phyloP scores from a whole-genome alignment of 1,140 invertebrate genomes.

The Pogonus chalceus region DNA sequence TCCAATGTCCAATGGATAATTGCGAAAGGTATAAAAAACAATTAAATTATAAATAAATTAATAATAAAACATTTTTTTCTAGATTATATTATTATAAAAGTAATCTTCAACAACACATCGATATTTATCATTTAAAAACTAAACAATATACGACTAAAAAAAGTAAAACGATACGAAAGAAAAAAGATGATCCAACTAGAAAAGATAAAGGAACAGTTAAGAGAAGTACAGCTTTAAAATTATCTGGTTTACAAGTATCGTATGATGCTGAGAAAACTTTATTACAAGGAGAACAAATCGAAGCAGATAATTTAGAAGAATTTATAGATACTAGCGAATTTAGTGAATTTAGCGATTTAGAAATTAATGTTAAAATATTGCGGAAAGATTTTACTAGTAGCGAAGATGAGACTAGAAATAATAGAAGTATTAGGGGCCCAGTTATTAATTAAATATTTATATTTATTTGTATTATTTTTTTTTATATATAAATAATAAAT shows the following conservation, averaged over 20 bases:
- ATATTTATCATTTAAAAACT: conserved; percentile 14
- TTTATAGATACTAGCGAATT: neutral
- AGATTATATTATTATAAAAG: conserved; percentile 18
- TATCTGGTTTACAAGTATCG: conserved; percentile 10
- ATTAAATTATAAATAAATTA: neutral
- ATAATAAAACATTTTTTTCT: neutral
- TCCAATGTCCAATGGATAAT: conserved; percentile 34
- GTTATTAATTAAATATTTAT: no score
- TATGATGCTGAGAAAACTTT: neutral
- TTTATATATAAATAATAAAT: no score
- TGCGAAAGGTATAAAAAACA: conserved; percentile 32
- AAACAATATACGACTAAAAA: conserved; percentile 12
- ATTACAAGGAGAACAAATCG: neutral
- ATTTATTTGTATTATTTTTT: no score
- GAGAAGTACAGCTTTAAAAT: conserved; percentile 12
- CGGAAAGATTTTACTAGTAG: no score
- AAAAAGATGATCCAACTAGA: conserved; percentile 10
- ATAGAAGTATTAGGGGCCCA: no score
- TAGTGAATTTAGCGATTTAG: no score
- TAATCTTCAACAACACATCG: conserved; percentile 18
- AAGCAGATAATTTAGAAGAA: neutral
- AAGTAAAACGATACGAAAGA: neutral
- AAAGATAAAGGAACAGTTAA: conserved; percentile 20
- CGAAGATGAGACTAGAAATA: no score
- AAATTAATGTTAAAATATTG: no score